Evolutionary conservation across 2,113 vertebrate species (phyloP).

Genomic region (Benitochromis conjunctus): DNA sequence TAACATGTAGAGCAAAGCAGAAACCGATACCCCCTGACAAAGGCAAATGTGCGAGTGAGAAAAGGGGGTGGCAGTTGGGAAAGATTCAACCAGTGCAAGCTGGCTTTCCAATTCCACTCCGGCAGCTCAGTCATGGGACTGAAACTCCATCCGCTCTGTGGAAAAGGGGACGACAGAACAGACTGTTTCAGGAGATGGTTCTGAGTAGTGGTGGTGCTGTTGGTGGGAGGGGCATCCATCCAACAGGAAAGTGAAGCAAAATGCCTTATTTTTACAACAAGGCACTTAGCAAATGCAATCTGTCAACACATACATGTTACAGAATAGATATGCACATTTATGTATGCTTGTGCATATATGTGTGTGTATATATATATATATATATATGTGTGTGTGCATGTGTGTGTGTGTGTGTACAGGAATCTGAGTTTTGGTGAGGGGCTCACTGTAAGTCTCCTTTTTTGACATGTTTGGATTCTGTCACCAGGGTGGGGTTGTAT

Average conservation of each 20-base stretch:
- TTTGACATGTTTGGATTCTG: not conserved
- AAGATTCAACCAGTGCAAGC: constrained; percentile 33
- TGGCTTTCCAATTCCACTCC: constrained; percentile 40
- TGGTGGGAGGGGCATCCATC: not conserved
- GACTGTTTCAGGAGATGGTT: constrained; percentile 16
- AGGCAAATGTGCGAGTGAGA: constrained; percentile 34
- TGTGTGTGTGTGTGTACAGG: not conserved
- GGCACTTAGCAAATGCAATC: not conserved
- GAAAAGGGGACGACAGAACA: constrained; percentile 25
- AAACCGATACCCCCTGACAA: constrained; percentile 40
- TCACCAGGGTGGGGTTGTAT: not conserved
- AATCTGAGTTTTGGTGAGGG: not conserved
- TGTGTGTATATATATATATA: fast-evolving
- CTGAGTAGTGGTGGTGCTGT: not conserved
- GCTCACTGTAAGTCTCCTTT: not conserved
- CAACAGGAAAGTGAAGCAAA: not conserved
- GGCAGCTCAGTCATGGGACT: constrained; percentile 68
- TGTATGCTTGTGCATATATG: fast-evolving
- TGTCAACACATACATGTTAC: not conserved
- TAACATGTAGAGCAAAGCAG: constrained; percentile 26
- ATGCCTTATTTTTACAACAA: not conserved
- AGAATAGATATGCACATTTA: not conserved
- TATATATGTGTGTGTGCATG: not conserved
- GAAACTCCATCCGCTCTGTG: constrained; percentile 67
- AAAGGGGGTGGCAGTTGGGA: constrained; percentile 1